phyloP scores from a whole-genome alignment of 1,140 invertebrate genomes.

The Pachypsylla venusta region DNA sequence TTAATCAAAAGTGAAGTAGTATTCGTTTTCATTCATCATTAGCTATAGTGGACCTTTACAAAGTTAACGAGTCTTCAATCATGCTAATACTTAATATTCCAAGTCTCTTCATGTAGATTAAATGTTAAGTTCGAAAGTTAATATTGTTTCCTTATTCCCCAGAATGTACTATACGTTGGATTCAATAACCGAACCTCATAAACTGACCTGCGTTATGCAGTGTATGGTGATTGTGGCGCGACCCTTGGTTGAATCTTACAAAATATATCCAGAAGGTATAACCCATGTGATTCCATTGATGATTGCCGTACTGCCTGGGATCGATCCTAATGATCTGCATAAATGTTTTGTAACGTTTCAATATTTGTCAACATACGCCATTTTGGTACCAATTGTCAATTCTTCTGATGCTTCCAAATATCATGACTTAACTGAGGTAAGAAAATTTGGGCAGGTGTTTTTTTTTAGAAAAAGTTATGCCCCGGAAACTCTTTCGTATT shows the following conservation, averaged over 20 bases:
- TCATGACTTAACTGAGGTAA: conserved; percentile 53
- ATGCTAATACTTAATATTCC: no score
- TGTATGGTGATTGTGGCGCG: conserved; percentile 54
- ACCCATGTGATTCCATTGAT: conserved; percentile 67
- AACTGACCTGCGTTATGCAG: conserved; percentile 62
- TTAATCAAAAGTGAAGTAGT: no score
- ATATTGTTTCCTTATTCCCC: not conserved
- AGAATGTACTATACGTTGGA: conserved; percentile 60
- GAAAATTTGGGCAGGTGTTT: no score
- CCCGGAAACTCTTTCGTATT: no score
- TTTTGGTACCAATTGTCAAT: conserved; percentile 66
- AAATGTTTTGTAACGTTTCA: conserved; percentile 68
- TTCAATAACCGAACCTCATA: conserved; percentile 73
- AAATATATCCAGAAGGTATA: conserved; percentile 55
- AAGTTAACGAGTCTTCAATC: no score
- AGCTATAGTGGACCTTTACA: no score
- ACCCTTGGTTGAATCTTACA: conserved; percentile 47
- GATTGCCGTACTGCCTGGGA: conserved; percentile 61
- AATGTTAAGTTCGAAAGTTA: not conserved
- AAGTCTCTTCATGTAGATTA: no score
- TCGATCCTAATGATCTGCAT: conserved; percentile 78
- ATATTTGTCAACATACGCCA: conserved; percentile 58
- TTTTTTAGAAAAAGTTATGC: no score
- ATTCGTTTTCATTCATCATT: no score
- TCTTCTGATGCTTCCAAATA: conserved; percentile 55